Conservation (phyloP, 92 coral and sea anemone genomes). For the Bergia sp. region DNA sequence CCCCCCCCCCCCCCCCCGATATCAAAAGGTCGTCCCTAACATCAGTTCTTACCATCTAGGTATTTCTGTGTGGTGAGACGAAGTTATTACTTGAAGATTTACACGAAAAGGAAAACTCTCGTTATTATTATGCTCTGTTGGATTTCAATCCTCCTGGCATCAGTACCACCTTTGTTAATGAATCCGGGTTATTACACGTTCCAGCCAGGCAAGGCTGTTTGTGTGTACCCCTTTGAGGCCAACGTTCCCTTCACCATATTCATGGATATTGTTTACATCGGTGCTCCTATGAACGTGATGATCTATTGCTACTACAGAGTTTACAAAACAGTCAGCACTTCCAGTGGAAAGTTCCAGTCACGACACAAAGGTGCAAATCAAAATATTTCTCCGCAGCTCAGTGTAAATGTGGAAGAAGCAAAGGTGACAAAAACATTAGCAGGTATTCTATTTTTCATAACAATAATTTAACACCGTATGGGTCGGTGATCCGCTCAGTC, state of each 20-base stretch:
- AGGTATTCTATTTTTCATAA: not conserved
- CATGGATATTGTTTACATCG: conserved; percentile 62
- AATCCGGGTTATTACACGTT: conserved; percentile 61
- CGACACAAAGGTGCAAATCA: conserved; percentile 2
- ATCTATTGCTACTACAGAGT: conserved; percentile 65
- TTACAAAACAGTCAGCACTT: conserved; percentile 55
- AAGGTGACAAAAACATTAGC: conserved; percentile 79
- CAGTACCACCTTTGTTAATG: conserved; percentile 64
- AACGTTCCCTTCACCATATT: conserved; percentile 63
- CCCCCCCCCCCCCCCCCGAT: no score
- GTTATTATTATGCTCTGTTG: conserved; percentile 48
- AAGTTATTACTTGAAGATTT: conserved; percentile 46
- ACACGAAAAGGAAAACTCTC: conserved; percentile 47
- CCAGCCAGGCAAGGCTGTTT: conserved; percentile 83
- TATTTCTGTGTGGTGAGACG: conserved; percentile 71
- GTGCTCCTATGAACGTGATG: conserved; percentile 52
- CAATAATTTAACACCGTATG: no score
- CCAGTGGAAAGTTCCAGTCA: conserved; percentile 60
- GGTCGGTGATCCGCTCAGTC: no score
- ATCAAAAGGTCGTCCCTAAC: not conserved
- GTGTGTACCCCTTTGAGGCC: conserved; percentile 75
- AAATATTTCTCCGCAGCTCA: conserved; percentile 35
- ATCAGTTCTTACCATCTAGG: conserved; percentile 17
- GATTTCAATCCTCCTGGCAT: conserved; percentile 52
- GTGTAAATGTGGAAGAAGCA: conserved; percentile 80